phyloP scores from a whole-genome alignment of 2,113 vertebrate species.

The Ceratotherium simum region DNA sequence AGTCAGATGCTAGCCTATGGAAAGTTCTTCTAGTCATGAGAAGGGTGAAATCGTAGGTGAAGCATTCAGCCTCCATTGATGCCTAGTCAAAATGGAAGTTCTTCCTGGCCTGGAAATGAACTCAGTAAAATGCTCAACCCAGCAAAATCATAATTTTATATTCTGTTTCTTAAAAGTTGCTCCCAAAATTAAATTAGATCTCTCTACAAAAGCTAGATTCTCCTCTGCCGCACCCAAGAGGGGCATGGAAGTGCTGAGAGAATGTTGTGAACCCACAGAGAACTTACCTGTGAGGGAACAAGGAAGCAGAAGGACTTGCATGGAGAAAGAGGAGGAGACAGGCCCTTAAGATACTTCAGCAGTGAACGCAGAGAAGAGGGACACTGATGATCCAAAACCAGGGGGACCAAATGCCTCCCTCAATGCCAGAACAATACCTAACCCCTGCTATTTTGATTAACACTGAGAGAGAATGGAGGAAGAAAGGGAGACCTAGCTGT shows the following conservation, averaged over 20 bases:
- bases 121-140: background rate
- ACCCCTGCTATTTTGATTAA: background rate
- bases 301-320: background rate
- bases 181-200: background rate
- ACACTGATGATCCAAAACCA: background rate
- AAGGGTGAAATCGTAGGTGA: conserved; percentile 2
- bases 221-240: background rate
- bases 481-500: background rate
- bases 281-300: background rate
- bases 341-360: background rate
- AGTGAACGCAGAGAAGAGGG: background rate
- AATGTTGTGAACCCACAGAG: background rate
- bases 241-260: background rate
- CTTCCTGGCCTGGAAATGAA: conserved; percentile 8
- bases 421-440: background rate
- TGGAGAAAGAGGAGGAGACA: background rate
- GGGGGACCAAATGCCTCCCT: background rate
- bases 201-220: background rate
- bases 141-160: conserved; percentile 11
- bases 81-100: conserved; percentile 29
- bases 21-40: background rate
- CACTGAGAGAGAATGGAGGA: background rate
- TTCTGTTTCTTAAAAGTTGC: conserved; percentile 14
- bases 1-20: conserved; percentile 17
- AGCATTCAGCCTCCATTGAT: background rate